These are phyloP conservation scores for Enteromius argenteus DNA, from an alignment of 2,797 vertebrate genomes.

Conservation along the genomic window DNA sequence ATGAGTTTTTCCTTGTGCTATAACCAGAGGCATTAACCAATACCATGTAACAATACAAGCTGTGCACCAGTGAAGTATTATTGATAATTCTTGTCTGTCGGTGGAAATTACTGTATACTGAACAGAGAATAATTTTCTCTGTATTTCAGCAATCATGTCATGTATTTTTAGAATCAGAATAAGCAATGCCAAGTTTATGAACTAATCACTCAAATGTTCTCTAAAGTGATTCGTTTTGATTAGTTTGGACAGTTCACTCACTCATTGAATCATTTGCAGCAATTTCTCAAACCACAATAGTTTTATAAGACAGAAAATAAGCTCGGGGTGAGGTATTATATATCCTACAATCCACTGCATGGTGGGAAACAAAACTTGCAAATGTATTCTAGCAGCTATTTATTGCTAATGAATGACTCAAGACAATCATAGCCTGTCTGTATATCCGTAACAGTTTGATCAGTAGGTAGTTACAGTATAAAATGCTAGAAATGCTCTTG, in stretches of 20 bases:
- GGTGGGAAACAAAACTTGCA: not conserved
- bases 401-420: not conserved
- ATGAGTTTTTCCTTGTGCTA: not conserved
- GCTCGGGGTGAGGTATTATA: no score
- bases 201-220: no score
- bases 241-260: not conserved
- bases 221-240: not conserved
- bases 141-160: not conserved
- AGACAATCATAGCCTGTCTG: not conserved
- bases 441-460: not conserved
- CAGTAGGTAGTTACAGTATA: not conserved
- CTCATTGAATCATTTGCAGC: not conserved
- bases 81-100: not conserved
- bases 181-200: no score
- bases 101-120: not conserved
- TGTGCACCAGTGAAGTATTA: not conserved
- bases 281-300: not conserved
- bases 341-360: not conserved
- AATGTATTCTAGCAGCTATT: not conserved
- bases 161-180: not conserved
- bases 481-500: not conserved
- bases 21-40: not conserved
- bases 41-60: not conserved
- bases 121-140: not conserved
- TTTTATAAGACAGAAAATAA: not conserved